Percentiles rank a stretch among this genome's conserved stretches.
Evolutionary conservation across 2,888 invertebrate genomes (phyloP).

Genomic region (Colletes collaris): DNA sequence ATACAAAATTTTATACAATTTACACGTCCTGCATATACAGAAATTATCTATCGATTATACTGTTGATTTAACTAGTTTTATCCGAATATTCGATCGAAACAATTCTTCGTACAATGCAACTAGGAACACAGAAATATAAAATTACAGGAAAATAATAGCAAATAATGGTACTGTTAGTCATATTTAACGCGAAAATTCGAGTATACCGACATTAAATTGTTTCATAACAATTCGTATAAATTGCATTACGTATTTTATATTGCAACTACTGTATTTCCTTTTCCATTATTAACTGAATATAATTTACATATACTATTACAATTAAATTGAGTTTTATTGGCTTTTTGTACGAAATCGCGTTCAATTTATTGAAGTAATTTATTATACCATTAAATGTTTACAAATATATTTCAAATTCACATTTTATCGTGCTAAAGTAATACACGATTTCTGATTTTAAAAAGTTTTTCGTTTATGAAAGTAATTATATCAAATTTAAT

Average conservation of each 20-base stretch:
- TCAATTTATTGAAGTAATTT: too few relatives aligned
- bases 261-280: not conserved
- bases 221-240: slow-evolving; percentile 9
- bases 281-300: not conserved
- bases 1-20: slow-evolving; percentile 65
- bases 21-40: slow-evolving; percentile 55
- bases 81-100: slow-evolving; percentile 10
- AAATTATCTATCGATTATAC: slow-evolving; percentile 30
- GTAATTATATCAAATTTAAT: not conserved
- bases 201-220: slow-evolving; percentile 4
- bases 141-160: slow-evolving; percentile 9
- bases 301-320: not conserved
- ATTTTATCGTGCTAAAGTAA: too few relatives aligned
- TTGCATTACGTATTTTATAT: slow-evolving; percentile 7
- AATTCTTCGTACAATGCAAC: slow-evolving; percentile 15
- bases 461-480: not conserved
- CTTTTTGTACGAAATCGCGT: not conserved
- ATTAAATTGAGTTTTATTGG: too few relatives aligned
- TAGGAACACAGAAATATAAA: slow-evolving; percentile 19
- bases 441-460: not conserved
- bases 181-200: not conserved
- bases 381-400: too few relatives aligned
- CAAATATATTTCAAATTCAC: too few relatives aligned
- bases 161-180: not conserved
- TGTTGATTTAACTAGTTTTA: slow-evolving; percentile 22